phyloP scores from a whole-genome alignment of 2,113 vertebrate species.

The Cyprinus carpio region DNA sequence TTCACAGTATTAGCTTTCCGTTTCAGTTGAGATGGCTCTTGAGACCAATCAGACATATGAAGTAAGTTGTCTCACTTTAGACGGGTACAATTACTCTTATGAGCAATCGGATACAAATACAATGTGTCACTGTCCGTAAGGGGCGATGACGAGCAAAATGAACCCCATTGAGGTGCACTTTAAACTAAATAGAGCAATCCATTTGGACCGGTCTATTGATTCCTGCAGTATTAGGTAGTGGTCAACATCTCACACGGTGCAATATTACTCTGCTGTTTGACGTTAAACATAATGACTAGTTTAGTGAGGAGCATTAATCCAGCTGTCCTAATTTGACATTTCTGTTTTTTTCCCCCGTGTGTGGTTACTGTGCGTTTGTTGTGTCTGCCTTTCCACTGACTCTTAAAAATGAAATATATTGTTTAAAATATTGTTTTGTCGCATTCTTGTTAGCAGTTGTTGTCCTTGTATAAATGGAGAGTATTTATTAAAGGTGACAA shows the following conservation, averaged over 20 bases:
- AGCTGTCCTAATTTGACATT: constrained; percentile 63
- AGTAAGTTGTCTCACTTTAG: background rate
- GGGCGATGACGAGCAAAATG: background rate
- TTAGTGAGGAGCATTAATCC: constrained; percentile 44
- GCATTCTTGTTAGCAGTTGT: constrained; percentile 55
- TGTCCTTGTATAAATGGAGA: constrained; percentile 70
- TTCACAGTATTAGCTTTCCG: constrained; percentile 62
- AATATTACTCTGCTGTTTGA: constrained; percentile 39
- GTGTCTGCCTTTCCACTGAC: constrained; percentile 58
- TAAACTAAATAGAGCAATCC: constrained; percentile 32
- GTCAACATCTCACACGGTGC: constrained; percentile 13
- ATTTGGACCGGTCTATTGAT: constrained; percentile 22
- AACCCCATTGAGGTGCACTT: constrained; percentile 28
- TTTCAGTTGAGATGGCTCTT: constrained; percentile 53
- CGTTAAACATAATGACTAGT: constrained; percentile 49
- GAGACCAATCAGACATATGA: constrained; percentile 47
- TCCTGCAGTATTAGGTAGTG: constrained; percentile 48
- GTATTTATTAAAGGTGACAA: constrained; percentile 77
- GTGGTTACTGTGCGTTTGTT: constrained; percentile 53
- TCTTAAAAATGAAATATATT: constrained; percentile 55
- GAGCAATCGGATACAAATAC: constrained; percentile 2
- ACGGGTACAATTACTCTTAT: background rate
- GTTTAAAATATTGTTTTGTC: constrained; percentile 58
- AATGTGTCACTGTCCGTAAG: background rate
- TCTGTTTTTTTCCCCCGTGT: constrained; percentile 47